These are phyloP conservation scores for Orius insidiosus DNA, from an alignment of 1,140 invertebrate species.

Conservation along the genomic window DNA sequence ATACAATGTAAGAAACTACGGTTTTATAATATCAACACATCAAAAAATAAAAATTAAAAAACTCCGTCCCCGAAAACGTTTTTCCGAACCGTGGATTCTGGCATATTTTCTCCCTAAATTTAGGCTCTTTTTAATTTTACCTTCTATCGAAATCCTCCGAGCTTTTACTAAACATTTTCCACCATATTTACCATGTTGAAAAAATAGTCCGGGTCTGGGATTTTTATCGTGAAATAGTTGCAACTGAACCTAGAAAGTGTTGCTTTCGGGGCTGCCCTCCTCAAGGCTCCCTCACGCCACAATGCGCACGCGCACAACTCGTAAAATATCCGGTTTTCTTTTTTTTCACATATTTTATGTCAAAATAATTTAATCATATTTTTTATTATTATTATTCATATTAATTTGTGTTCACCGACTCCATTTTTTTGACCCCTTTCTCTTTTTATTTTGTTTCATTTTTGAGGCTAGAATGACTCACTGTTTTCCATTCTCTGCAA, in stretches of 20 bases:
- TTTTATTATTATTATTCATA: constrained; percentile 2
- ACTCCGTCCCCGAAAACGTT: constrained; percentile 1
- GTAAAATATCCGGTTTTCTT: constrained; percentile 14
- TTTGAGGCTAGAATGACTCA: constrained; percentile 10
- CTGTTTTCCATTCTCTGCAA: not conserved
- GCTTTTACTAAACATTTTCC: not conserved
- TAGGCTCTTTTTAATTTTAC: not conserved
- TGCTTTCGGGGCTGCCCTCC: constrained; percentile 21
- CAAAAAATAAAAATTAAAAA: constrained; percentile 10
- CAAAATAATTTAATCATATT: no score
- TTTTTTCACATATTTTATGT: not conserved
- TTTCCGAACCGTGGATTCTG: not conserved
- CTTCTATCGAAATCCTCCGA: not conserved
- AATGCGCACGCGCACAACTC: constrained; percentile 22
- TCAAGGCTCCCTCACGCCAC: constrained; percentile 21
- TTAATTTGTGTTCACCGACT: not conserved
- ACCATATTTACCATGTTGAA: not conserved
- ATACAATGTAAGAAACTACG: constrained; percentile 37
- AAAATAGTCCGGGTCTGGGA: constrained; percentile 2
- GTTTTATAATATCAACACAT: not conserved
- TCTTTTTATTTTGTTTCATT: not conserved
- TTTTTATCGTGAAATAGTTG: constrained; percentile 20
- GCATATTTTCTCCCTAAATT: constrained; percentile 8
- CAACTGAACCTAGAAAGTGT: constrained; percentile 21
- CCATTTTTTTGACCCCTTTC: not conserved